phyloP scores from a whole-genome alignment of 1,140 invertebrate genomes.

The Whitmania pigra region DNA sequence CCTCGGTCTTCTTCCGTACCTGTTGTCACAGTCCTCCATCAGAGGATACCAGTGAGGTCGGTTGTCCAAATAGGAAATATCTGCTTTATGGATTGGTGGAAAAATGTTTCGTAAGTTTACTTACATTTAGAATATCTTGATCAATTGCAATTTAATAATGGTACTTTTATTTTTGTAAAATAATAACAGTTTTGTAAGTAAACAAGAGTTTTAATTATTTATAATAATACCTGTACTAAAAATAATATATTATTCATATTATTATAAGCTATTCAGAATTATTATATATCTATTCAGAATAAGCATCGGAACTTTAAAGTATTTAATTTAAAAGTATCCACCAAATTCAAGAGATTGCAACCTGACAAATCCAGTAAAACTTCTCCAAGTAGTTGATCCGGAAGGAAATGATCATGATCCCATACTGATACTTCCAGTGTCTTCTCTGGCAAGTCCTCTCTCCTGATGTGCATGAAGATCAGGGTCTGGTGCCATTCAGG shows the following conservation, averaged over 20 bases:
- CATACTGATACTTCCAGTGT: conserved; percentile 52
- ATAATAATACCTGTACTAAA: too few relatives aligned
- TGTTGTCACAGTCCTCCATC: conserved; percentile 29
- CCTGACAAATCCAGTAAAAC: conserved; percentile 48
- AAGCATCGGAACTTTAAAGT: neutral
- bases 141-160: too few relatives aligned
- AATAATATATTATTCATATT: too few relatives aligned
- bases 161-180: too few relatives aligned
- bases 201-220: too few relatives aligned
- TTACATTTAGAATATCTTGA: too few relatives aligned
- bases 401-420: conserved; percentile 50
- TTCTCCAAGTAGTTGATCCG: conserved; percentile 51
- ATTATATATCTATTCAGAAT: neutral
- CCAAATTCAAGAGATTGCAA: conserved; percentile 30
- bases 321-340: neutral
- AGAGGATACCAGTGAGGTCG: conserved; percentile 48
- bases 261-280: too few relatives aligned
- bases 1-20: conserved; percentile 8
- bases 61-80: conserved; percentile 47
- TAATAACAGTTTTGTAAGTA: too few relatives aligned
- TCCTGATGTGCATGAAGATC: conserved; percentile 48
- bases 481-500: conserved; percentile 56
- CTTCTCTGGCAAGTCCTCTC: conserved; percentile 45
- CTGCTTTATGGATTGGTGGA: conserved; percentile 32
- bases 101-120: neutral